Conservation (phyloP, 2,113 vertebrate species). For the Vireo altiloquus region DNA sequence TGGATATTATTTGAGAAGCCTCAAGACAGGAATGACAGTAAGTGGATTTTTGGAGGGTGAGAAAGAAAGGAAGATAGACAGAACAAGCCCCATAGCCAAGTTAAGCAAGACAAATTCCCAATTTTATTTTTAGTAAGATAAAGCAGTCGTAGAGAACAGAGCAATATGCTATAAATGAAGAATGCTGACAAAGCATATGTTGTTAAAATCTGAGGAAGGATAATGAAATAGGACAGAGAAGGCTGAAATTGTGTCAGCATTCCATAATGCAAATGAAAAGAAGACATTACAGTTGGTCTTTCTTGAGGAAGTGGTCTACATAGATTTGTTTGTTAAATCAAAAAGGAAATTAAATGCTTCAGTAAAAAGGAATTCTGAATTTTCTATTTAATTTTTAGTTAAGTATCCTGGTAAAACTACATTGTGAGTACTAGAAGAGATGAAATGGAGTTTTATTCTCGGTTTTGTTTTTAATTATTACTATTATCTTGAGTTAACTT, state of each 20-base stretch:
- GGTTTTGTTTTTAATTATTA: background rate
- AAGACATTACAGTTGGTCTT: background rate
- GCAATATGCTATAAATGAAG: conserved; percentile 9
- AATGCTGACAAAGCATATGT: conserved; percentile 31
- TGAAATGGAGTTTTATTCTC: background rate
- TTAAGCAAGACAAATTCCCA: background rate
- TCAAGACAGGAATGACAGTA: conserved; percentile 1
- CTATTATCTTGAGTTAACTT: background rate
- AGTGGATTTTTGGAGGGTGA: background rate
- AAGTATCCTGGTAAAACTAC: background rate
- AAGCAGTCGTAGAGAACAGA: background rate
- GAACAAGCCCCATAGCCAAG: background rate
- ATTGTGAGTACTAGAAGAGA: background rate
- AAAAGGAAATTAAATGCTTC: background rate
- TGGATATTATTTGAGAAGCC: background rate
- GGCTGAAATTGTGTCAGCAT: conserved; percentile 12
- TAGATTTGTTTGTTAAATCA: background rate
- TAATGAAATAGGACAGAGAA: conserved; percentile 11
- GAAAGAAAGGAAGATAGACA: background rate
- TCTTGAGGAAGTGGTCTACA: background rate
- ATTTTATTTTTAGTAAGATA: conserved; percentile 24
- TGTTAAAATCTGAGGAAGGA: conserved; percentile 9
- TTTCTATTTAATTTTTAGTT: background rate
- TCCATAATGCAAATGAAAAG: conserved; percentile 31
- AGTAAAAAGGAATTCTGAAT: background rate